Percentiles rank a stretch among this genome's conserved stretches.
These are phyloP conservation scores for Holothuria glaberrima DNA, from an alignment of 35 echinoderm and acorn worm species.

Conservation along the genomic window DNA sequence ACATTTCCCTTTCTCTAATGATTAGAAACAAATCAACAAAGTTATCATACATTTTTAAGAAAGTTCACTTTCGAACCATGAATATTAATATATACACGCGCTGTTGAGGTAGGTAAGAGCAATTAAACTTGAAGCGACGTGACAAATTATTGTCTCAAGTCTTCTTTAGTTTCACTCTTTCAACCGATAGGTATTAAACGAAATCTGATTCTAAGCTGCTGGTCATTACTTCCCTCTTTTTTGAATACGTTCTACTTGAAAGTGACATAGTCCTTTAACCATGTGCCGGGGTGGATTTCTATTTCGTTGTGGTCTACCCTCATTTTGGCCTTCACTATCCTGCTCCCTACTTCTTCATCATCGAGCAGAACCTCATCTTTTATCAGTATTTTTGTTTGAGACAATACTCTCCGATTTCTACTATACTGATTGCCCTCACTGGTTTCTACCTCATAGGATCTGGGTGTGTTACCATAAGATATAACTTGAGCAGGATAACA, in stretches of 20 bases:
- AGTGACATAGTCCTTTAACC: slow-evolving; percentile 21
- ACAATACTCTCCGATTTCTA: slow-evolving; percentile 3
- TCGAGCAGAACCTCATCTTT: neutral
- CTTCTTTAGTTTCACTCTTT: too few relatives aligned
- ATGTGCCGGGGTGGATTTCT: neutral
- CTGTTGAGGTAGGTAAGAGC: too few relatives aligned
- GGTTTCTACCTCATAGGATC: neutral
- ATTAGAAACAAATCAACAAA: too few relatives aligned
- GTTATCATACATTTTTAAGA: too few relatives aligned
- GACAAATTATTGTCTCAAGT: too few relatives aligned
- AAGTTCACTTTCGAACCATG: too few relatives aligned
- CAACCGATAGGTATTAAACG: too few relatives aligned
- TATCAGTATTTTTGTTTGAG: neutral
- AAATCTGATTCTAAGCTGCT: too few relatives aligned
- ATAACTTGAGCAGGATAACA: neutral
- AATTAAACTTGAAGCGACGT: too few relatives aligned
- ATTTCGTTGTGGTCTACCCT: neutral
- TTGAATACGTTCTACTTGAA: neutral
- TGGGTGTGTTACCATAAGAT: neutral
- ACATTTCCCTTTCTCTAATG: too few relatives aligned
- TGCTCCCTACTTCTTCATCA: neutral
- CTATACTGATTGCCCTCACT: slow-evolving; percentile 1
- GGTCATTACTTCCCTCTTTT: too few relatives aligned
- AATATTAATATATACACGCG: too few relatives aligned
- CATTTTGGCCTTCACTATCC: neutral